phyloP scores from a whole-genome alignment of 2,888 invertebrate species.

The Mimas tiliae region DNA sequence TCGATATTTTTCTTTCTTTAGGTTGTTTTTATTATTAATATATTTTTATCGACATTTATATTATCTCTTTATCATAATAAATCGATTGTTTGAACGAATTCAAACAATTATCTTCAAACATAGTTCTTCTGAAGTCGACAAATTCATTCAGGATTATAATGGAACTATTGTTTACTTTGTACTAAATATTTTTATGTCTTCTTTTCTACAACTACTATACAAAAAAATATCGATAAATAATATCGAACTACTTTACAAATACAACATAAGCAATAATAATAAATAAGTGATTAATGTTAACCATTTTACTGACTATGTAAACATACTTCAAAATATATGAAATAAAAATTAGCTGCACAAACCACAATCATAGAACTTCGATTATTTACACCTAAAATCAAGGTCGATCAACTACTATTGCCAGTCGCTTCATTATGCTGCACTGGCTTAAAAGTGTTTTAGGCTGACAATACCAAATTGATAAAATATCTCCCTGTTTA shows the following conservation, averaged over 20 bases:
- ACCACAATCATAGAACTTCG: constrained; percentile 13
- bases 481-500: neutral
- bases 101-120: neutral
- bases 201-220: neutral
- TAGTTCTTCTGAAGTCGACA: neutral
- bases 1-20: constrained; percentile 1
- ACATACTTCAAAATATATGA: neutral
- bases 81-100: too few relatives aligned
- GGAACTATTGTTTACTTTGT: too few relatives aligned
- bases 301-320: neutral
- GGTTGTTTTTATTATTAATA: too few relatives aligned
- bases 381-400: neutral
- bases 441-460: neutral
- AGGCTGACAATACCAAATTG: neutral
- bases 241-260: neutral
- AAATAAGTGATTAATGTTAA: constrained; percentile 13
- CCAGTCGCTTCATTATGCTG: neutral
- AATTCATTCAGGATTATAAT: neutral
- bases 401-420: neutral
- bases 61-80: too few relatives aligned
- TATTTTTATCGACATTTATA: neutral
- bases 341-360: constrained; percentile 11
- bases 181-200: neutral
- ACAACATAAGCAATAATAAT: constrained; percentile 7
- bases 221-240: constrained; percentile 14